Evolutionary conservation across 2,797 vertebrate species (phyloP).

Genomic region (Hyperoplus lanceolatus): DNA sequence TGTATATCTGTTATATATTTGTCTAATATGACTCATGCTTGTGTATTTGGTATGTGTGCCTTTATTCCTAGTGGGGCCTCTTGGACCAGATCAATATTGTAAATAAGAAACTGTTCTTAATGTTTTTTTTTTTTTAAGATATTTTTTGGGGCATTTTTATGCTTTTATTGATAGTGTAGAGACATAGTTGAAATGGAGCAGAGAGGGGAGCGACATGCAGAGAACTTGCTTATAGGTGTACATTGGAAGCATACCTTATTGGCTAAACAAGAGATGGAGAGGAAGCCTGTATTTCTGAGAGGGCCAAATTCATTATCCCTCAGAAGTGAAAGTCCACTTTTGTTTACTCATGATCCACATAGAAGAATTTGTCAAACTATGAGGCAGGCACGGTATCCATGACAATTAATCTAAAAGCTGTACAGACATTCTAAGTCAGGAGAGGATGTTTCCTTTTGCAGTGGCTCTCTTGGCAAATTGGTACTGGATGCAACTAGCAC

Average conservation of each 20-base stretch:
- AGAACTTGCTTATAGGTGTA: conserved; percentile 51
- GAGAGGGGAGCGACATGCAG: too few relatives aligned
- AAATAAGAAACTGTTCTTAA: too few relatives aligned
- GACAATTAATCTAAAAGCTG: conserved; percentile 33
- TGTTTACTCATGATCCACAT: conserved; percentile 28
- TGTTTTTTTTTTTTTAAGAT: too few relatives aligned
- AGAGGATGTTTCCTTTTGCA: background rate
- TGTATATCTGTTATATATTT: too few relatives aligned
- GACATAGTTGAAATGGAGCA: too few relatives aligned
- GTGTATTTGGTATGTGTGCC: too few relatives aligned
- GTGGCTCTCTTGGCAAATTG: background rate
- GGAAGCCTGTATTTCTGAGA: conserved; percentile 31
- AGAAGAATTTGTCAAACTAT: conserved; percentile 24
- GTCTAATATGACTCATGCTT: too few relatives aligned
- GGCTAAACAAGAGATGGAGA: conserved; percentile 49
- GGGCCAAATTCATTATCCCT: conserved; percentile 47
- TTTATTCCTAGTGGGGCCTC: too few relatives aligned
- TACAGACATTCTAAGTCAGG: background rate
- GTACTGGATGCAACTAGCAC: background rate
- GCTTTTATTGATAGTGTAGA: too few relatives aligned
- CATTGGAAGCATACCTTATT: conserved; percentile 55
- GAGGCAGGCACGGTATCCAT: conserved; percentile 18
- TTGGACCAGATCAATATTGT: too few relatives aligned
- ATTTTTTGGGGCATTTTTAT: too few relatives aligned
- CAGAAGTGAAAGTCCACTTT: conserved; percentile 41